A percentile compares a stretch with the other conserved stretches of the same genome.
phyloP scores from a whole-genome alignment of 1,140 invertebrate genomes.

The Euschistus heros region DNA sequence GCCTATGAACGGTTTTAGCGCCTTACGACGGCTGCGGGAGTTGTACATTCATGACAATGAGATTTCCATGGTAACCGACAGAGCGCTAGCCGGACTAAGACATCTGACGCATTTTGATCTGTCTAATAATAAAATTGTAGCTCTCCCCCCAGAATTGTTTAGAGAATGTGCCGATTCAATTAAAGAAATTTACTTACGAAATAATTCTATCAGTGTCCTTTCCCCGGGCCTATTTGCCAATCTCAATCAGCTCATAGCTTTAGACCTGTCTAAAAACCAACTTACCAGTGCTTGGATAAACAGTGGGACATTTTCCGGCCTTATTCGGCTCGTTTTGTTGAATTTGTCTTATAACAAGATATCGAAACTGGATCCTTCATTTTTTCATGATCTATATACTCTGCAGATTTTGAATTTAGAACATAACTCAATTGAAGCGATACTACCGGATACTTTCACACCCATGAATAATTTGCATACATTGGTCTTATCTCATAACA shows the following conservation, averaged over 20 bases:
- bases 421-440: slow-evolving; percentile 64
- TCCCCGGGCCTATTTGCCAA: slow-evolving; percentile 70
- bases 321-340: slow-evolving; percentile 73
- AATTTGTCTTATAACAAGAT: slow-evolving; percentile 78
- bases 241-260: slow-evolving; percentile 68
- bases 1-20: slow-evolving; percentile 66
- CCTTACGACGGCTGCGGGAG: slow-evolving; percentile 58
- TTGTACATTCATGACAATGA: slow-evolving; percentile 73
- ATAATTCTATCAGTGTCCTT: slow-evolving; percentile 74
- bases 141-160: slow-evolving; percentile 73
- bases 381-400: slow-evolving; percentile 69
- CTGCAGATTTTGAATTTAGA: slow-evolving; percentile 71
- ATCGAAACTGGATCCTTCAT: slow-evolving; percentile 61
- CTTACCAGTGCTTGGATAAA: slow-evolving; percentile 74
- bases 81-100: slow-evolving; percentile 63
- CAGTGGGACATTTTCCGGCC: slow-evolving; percentile 67
- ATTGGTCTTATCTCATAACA: slow-evolving; percentile 65
- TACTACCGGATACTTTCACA: slow-evolving; percentile 67
- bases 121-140: slow-evolving; percentile 76
- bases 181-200: slow-evolving; percentile 75
- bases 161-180: slow-evolving; percentile 62
- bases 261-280: slow-evolving; percentile 80
- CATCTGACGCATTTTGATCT: slow-evolving; percentile 70
- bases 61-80: slow-evolving; percentile 72
- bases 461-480: slow-evolving; percentile 76